phyloP scores from a whole-genome alignment of 2,888 invertebrate genomes.

The Hofmannophila pseudospretella region DNA sequence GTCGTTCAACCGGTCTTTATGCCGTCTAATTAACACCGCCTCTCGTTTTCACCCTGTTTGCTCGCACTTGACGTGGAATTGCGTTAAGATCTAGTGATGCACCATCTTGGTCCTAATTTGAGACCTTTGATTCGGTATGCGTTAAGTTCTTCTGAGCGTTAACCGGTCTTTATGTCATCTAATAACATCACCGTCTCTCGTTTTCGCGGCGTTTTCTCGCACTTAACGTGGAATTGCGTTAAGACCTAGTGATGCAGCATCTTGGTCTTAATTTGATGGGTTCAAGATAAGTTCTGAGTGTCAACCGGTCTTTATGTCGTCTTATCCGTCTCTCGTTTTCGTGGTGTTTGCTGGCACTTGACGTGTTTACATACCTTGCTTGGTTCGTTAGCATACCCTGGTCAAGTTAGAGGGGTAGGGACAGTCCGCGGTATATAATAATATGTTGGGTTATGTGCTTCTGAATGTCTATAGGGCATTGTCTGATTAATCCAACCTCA shows the following conservation, averaged over 20 bases:
- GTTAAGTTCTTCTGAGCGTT: constrained; percentile 22
- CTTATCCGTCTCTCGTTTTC: constrained; percentile 51
- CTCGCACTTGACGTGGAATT: constrained; percentile 45
- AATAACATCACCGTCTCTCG: constrained; percentile 56
- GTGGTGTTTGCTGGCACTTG: constrained; percentile 52
- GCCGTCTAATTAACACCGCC: constrained; percentile 52
- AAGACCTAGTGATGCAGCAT: constrained; percentile 10
- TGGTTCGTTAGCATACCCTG: no score
- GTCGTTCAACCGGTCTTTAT: constrained; percentile 14
- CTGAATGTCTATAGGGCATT: no score
- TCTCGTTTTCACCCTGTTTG: constrained; percentile 51
- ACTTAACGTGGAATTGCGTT: constrained; percentile 43
- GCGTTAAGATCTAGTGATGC: constrained; percentile 20
- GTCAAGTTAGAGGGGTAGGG: no score
- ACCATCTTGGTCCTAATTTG: no score
- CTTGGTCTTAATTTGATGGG: no score
- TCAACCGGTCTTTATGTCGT: constrained; percentile 14
- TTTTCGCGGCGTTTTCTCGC: constrained; percentile 52
- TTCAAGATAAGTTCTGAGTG: constrained; percentile 30
- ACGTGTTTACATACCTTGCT: no score
- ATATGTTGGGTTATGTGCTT: no score
- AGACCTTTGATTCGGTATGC: constrained; percentile 64
- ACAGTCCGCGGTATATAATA: no score
- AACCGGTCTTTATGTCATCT: constrained; percentile 22
- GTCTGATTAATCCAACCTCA: no score